phyloP scores from a whole-genome alignment of 53 echinoderm and acorn worm species.

The Temnopleurus reevesii region DNA sequence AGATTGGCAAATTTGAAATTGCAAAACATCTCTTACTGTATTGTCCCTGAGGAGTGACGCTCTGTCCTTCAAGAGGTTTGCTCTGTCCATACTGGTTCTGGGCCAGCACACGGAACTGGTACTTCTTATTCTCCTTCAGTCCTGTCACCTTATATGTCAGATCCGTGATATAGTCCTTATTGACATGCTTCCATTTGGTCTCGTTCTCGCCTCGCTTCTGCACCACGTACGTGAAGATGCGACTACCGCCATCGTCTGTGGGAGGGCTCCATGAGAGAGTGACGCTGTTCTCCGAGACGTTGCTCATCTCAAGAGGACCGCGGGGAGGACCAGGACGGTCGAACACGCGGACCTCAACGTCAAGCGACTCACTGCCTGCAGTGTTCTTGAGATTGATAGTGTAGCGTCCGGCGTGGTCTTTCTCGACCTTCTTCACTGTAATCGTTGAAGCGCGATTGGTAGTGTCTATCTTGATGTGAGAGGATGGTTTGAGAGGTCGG shows the following conservation, averaged over 20 bases:
- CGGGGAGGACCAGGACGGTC: slow-evolving; percentile 86
- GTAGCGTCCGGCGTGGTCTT: slow-evolving; percentile 80
- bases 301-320: slow-evolving; percentile 86
- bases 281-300: slow-evolving; percentile 86
- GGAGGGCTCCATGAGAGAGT: slow-evolving; percentile 94
- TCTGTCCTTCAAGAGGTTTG: slow-evolving; percentile 92
- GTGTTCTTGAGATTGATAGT: slow-evolving; percentile 78
- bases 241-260: slow-evolving; percentile 91
- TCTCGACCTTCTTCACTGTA: slow-evolving; percentile 75
- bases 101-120: slow-evolving; percentile 88
- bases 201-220: slow-evolving; percentile 93
- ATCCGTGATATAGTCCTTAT: slow-evolving; percentile 83
- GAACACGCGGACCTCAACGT: slow-evolving; percentile 76
- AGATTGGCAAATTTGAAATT: too few species aligned
- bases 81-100: slow-evolving; percentile 94
- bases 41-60: slow-evolving; percentile 87
- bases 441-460: slow-evolving; percentile 68
- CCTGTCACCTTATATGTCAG: slow-evolving; percentile 82
- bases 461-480: slow-evolving; percentile 78
- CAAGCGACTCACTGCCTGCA: slow-evolving; percentile 82
- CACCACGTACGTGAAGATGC: slow-evolving; percentile 89
- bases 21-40: slow-evolving; percentile 67
- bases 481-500: slow-evolving; percentile 63
- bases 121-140: slow-evolving; percentile 90
- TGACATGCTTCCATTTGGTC: slow-evolving; percentile 87